phyloP scores from a whole-genome alignment of 37 sponge, comb jelly and placozoan genomes.

The Agelas oroides region DNA sequence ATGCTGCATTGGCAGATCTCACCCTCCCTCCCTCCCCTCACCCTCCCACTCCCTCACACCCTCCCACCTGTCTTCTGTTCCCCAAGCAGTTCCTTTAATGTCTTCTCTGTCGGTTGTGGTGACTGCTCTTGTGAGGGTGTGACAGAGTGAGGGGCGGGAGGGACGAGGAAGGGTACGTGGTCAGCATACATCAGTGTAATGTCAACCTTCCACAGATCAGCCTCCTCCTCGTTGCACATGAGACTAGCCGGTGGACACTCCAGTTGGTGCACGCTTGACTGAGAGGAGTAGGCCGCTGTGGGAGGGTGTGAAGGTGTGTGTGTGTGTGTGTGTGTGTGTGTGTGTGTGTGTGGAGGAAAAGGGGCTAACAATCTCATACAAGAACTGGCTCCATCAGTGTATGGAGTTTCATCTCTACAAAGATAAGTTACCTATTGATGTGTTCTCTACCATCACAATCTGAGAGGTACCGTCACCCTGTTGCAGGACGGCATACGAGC shows the following conservation, averaged over 20 bases:
- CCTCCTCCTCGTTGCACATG: conserved; percentile 58
- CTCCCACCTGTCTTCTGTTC: conserved; percentile 61
- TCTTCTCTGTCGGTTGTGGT: not conserved
- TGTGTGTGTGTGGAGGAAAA: too few species aligned
- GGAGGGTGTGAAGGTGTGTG: too few species aligned
- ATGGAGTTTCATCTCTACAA: not conserved
- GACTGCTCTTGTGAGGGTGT: not conserved
- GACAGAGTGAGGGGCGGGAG: not conserved
- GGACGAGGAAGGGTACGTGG: not conserved
- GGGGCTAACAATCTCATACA: too few species aligned
- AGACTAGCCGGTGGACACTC: conserved; percentile 53
- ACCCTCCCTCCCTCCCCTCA: not conserved
- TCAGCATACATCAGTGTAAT: conserved; percentile 70
- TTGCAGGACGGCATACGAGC: conserved; percentile 74
- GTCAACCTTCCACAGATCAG: conserved; percentile 29
- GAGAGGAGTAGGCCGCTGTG: too few species aligned
- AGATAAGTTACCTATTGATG: not conserved
- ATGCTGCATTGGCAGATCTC: not conserved
- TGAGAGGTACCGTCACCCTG: conserved; percentile 57
- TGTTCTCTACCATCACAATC: conserved; percentile 73
- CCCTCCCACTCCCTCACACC: not conserved
- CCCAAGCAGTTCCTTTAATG: conserved; percentile 55
- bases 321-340: too few species aligned
- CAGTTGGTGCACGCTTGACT: not conserved
- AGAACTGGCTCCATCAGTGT: too few species aligned